Evolutionary conservation across 2,797 vertebrate genomes (phyloP).

Genomic region (Liasis olivaceus): DNA sequence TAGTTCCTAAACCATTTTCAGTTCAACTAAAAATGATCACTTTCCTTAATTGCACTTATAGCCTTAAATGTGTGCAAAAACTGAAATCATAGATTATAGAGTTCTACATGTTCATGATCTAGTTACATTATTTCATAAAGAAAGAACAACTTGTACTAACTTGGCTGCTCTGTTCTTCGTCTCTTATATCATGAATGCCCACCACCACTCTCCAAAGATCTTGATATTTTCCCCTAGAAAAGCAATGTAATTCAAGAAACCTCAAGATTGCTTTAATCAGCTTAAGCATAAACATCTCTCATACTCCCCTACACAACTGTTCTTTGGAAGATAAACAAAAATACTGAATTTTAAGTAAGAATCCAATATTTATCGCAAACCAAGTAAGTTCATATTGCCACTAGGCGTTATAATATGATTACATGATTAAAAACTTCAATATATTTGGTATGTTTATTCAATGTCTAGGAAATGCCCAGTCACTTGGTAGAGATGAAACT

Average conservation of each 20-base stretch:
- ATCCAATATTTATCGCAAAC: background rate
- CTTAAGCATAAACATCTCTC: background rate
- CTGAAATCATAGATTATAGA: background rate
- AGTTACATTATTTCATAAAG: background rate
- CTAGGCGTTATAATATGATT: background rate
- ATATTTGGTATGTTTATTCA: background rate
- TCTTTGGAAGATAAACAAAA: background rate
- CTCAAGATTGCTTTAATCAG: background rate
- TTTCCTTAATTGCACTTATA: background rate
- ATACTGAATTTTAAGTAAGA: background rate
- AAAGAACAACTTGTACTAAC: constrained; percentile 32
- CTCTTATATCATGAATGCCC: constrained; percentile 56
- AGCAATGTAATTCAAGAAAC: background rate
- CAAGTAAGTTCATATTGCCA: background rate
- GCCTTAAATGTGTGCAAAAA: background rate
- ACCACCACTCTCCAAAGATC: constrained; percentile 53
- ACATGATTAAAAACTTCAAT: background rate
- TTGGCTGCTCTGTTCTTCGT: constrained; percentile 49
- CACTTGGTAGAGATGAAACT: background rate
- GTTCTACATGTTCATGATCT: background rate
- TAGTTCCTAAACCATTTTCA: background rate
- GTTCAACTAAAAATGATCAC: background rate
- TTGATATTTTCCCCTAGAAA: constrained; percentile 32
- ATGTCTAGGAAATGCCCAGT: background rate
- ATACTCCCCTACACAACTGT: background rate